Percentiles rank a stretch among this genome's conserved stretches.
phyloP scores from a whole-genome alignment of 2,113 vertebrate species.

The Syrmaticus mikado region DNA sequence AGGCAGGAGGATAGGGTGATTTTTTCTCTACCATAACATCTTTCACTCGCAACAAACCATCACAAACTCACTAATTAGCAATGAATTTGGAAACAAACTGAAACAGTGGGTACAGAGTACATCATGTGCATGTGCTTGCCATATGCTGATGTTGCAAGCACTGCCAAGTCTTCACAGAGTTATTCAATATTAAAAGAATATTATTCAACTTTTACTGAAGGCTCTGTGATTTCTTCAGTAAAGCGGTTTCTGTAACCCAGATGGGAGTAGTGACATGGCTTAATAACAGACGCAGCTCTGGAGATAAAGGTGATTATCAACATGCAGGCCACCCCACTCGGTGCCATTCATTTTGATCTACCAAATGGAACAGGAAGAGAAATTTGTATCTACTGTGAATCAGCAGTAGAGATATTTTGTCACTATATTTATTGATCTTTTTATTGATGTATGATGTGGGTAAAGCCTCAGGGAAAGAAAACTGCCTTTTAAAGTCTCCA shows the following conservation, averaged over 20 bases:
- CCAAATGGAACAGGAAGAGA: slow-evolving; percentile 32
- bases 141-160: slow-evolving; percentile 68
- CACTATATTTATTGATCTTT: slow-evolving; percentile 59
- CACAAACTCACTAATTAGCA: slow-evolving; percentile 39
- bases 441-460: slow-evolving; percentile 58
- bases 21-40: background rate
- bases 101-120: slow-evolving; percentile 70
- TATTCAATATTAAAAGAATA: slow-evolving; percentile 72
- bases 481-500: slow-evolving; percentile 19
- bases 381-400: slow-evolving; percentile 50
- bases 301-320: slow-evolving; percentile 64
- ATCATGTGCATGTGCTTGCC: slow-evolving; percentile 71
- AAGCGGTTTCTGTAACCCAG: slow-evolving; percentile 72
- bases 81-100: slow-evolving; percentile 53
- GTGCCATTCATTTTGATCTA: background rate
- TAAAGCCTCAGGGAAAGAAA: slow-evolving; percentile 24
- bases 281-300: slow-evolving; percentile 56
- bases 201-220: slow-evolving; percentile 75
- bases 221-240: slow-evolving; percentile 60
- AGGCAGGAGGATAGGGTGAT: accelerated
- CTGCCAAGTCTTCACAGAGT: slow-evolving; percentile 65
- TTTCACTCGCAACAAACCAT: slow-evolving; percentile 18
- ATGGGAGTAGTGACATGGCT: slow-evolving; percentile 49
- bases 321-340: slow-evolving; percentile 59
- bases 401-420: slow-evolving; percentile 50